Base-by-base conservation (phyloP, 2,113 vertebrate species). In the Chascanopsetta lugubris region DNA sequence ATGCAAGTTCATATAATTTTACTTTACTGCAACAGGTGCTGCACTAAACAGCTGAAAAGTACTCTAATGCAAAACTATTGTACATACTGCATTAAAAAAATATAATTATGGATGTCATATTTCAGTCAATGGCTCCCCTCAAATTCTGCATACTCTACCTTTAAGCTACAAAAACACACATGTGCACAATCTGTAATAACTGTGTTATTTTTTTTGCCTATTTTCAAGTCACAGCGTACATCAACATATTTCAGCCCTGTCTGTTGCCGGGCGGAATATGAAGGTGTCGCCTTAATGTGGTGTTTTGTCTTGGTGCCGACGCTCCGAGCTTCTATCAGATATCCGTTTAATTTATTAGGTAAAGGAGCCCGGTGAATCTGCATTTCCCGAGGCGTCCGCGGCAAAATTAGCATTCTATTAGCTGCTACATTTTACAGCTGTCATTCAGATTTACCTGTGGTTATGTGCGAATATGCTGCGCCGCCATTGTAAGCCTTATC, bases 361-460 rank as follows among this genome's bases (percentile, higher is more conserved):
- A 64, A 79, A 77, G 63, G 43, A 82, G 69, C 55, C 63, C 36
- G 69, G 77, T 69, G 49, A 74, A 85, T 75, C 70, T 80, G 58
- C 69, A 36, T 80, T 69, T 83, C 79, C 77, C 5, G 58, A 66
- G 83, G 84, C 80, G 27, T 57, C 24, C 20, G 2, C 55, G 22
- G 63, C 43, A 64, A 85, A 79, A 83, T 84, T 78, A 83, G 77
- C 73, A 80, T 87, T 68, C 66, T 70, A 85, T 88, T 87, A 79
- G 70, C 70, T 76, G 66, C 80, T 83, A 42, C 81, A 76, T 83
- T 82, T 80, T 87, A 84, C 76, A 87, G 81, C 85, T 87, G 91
- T 87, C 91, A 84, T 82, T 92, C 89, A 90, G 86, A 92, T 88
- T 89, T 87, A 90, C 89, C 90, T 91, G 87, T 85, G 86, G 81